Evolutionary conservation across 1,140 invertebrate genomes (phyloP).

Genomic region (Melanaphis sacchari): DNA sequence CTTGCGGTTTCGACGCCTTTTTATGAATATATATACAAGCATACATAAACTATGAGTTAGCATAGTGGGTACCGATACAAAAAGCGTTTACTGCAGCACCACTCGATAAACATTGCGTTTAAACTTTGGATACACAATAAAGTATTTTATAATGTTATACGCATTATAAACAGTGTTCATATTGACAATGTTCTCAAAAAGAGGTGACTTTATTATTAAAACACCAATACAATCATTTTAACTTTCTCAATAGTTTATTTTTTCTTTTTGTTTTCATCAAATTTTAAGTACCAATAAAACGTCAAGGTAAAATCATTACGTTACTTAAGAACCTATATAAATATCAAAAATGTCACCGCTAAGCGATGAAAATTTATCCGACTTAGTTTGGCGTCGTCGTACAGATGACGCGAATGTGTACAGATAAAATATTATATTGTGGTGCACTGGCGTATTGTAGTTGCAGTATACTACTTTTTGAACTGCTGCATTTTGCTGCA

Average conservation of each 20-base stretch:
- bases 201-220: not conserved
- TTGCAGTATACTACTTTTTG: not conserved
- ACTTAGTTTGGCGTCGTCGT: not conserved
- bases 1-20: conserved; percentile 34
- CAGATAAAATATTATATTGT: not conserved
- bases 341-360: not conserved
- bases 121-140: not conserved
- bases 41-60: not conserved
- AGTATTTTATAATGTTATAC: not conserved
- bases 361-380: not conserved
- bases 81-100: not conserved
- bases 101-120: not conserved
- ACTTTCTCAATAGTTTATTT: not conserved
- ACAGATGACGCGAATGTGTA: not conserved
- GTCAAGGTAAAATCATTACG: not conserved
- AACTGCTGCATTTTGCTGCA: not conserved
- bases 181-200: not conserved
- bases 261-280: not conserved
- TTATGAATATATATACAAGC: not conserved
- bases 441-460: no score
- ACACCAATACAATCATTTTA: not conserved
- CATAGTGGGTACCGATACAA: not conserved
- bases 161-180: not conserved
- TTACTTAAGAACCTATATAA: not conserved
- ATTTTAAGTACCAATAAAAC: not conserved